Base-by-base conservation (phyloP, 2,888 invertebrate species). In the Augochlorella aurata region DNA sequence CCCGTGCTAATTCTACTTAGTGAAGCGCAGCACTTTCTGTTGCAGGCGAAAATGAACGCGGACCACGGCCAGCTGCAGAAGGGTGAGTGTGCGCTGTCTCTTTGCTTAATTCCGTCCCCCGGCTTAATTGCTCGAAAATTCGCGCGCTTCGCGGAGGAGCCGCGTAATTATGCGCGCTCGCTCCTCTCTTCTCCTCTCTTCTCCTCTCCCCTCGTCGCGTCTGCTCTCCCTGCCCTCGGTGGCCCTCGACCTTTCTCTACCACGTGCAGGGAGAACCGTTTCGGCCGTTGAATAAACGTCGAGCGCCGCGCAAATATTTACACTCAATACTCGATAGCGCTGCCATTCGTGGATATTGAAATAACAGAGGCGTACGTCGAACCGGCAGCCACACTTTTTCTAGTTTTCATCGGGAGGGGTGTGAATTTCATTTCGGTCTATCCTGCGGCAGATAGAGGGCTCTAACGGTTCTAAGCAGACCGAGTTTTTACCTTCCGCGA, bases 11-110 rank as follows among this genome's bases (percentile, higher is more conserved):
- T 92, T 92, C 91, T 92, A 93, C 90, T 91, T 93, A 88, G 90
- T 93, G 90, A 93, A 90, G 89, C 90, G 88, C 87, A 93, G 93
- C 93, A 93, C 89, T 93, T 93, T 92, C 86, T 93, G 92, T 94
- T 94, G 86, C 93, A 94, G 93, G 95, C 95, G 77, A 95, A 95
- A 90, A 95, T 95, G 95, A 94, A 94, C 88, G 93, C 93, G 76
- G 94, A 94, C 87, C 94, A 94, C 75, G 90, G 90, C 74, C 95
- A 95, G 88, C 93, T 95, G 94, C 95, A 94, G 88, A 95, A 95
- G 94, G 94, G 95, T 95, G 92, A 93, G 94, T 91, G 18, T 49
- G 16, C 21, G 50, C 58, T 38, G 45, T 44, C 49, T 29, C 29
- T 49, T 49, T 54, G 14, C 24, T 63, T 65, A 24, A 24, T 54